Percentiles rank a stretch among this genome's conserved stretches.
phyloP scores from a whole-genome alignment of 2,888 invertebrate species.

The Folsomia manolachei region DNA sequence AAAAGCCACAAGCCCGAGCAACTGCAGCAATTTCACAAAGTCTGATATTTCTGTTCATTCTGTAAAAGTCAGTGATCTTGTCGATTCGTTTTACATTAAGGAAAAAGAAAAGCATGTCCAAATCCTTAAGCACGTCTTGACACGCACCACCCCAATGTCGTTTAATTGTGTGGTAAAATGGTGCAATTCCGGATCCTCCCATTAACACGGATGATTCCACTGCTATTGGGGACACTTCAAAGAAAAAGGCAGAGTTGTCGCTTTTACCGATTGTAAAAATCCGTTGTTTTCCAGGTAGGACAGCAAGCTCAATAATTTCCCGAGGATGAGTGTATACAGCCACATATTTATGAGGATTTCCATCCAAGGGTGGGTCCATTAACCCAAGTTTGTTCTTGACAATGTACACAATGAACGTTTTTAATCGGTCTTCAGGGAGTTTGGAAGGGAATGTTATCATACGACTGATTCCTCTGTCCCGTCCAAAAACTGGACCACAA shows the following conservation, averaged over 20 bases:
- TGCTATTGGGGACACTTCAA: conserved; percentile 28
- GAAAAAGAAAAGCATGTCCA: conserved; percentile 45
- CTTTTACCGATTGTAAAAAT: conserved; percentile 41
- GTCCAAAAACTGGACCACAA: conserved; percentile 36
- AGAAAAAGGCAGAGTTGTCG: conserved; percentile 40
- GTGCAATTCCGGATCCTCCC: conserved; percentile 38
- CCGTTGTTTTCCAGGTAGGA: conserved; percentile 28
- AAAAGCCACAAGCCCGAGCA: conserved; percentile 46
- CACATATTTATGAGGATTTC: conserved; percentile 48
- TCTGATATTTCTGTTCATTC: conserved; percentile 35
- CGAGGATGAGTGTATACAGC: conserved; percentile 45
- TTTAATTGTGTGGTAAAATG: conserved; percentile 38
- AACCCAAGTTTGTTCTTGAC: conserved; percentile 45
- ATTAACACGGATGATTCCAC: conserved; percentile 33
- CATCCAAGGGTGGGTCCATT: conserved; percentile 46
- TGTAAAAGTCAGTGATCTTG: conserved; percentile 40
- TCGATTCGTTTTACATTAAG: conserved; percentile 40
- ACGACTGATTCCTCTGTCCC: conserved; percentile 31
- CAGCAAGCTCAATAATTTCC: conserved; percentile 32
- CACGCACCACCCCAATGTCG: conserved; percentile 38
- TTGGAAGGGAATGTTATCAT: conserved; percentile 29
- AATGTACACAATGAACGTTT: conserved; percentile 39
- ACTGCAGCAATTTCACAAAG: conserved; percentile 47
- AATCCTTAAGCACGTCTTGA: conserved; percentile 43
- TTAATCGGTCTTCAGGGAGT: conserved; percentile 21